These are phyloP conservation scores for Eucriotettix oculatus DNA, from an alignment of 2,888 invertebrate genomes.

Conservation along the genomic window DNA sequence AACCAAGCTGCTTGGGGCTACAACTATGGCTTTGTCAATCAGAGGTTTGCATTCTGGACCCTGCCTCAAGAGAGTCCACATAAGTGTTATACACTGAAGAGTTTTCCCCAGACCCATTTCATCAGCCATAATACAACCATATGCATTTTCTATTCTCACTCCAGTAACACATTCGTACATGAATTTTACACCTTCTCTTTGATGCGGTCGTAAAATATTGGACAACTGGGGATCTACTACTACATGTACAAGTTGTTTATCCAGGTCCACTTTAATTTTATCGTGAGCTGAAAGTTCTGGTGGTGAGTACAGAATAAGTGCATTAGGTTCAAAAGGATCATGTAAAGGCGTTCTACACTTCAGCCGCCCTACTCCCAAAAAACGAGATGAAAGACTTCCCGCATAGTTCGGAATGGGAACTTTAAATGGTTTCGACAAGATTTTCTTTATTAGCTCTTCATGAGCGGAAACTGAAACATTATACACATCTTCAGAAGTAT, in stretches of 20 bases:
- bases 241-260: constrained; percentile 67
- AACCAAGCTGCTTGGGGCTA: constrained; percentile 92
- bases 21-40: constrained; percentile 86
- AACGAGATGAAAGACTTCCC: constrained; percentile 50
- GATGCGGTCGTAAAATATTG: constrained; percentile 87
- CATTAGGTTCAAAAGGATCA: constrained; percentile 84
- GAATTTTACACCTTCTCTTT: constrained; percentile 95
- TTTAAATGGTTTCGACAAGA: constrained; percentile 75
- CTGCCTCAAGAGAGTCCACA: constrained; percentile 89
- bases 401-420: constrained; percentile 85
- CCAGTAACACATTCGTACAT: constrained; percentile 99
- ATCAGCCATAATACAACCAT: constrained; percentile 98
- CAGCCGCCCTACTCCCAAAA: constrained; percentile 56
- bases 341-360: constrained; percentile 49
- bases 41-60: constrained; percentile 80
- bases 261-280: constrained; percentile 58
- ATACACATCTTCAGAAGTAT: background rate
- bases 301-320: constrained; percentile 74
- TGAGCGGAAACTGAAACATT: constrained; percentile 20
- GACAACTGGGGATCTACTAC: constrained; percentile 91
- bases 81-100: constrained; percentile 85
- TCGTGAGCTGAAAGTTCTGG: constrained; percentile 75
- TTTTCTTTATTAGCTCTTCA: constrained; percentile 67
- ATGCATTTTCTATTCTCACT: constrained; percentile 62
- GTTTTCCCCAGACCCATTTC: constrained; percentile 99